Evolutionary conservation across 92 coral and sea anemone genomes (phyloP), one percentile per base, ranked within the genome.

Genomic region (Epizoanthus rinbou): DNA sequence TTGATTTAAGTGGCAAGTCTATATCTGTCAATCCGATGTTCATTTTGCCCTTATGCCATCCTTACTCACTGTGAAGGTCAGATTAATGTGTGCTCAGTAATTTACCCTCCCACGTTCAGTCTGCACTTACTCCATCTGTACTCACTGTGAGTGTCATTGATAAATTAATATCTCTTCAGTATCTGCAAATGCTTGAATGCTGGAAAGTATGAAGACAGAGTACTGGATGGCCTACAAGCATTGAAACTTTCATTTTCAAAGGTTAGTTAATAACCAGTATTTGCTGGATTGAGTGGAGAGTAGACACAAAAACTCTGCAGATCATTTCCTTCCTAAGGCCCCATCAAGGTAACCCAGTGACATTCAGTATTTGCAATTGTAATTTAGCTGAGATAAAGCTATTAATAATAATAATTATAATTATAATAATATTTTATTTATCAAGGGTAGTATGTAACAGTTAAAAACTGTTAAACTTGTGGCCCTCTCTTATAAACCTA

Each of bases 171-270:
- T 50, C 54, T 50, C 54, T 9, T 50, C 50, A 97, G 99, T 43
- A 97, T 97, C 84, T 97, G 99, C 86, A 97, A 94, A 80, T 90
- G 97, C 45, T 91, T 97, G 8, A 90, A 92, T 87, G 94, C 88
- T 43, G 99, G 98, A n/a, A 97, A 94, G 80, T 95, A 95, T 72
- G 99, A 97, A 73, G 94, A 91, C 47, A 67, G 91, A 69, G 95
- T 94, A 33, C 63, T 97, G 69, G 94, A 97, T 85, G 99, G 98
- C 0, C 73, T 97, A 11, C 91, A 95, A 79, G 99, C 98, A 56
- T 69, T 97, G 87, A 90, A 91, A 37, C 93, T 97, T 68, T 95
- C 99, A 50, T 91, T 86, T 80, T 86, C 87, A 41, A 95, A 87
- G 95, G 98, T 95, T 63, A 33, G 80, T 54, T 64, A 58, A 50